A percentile compares a stretch with the other conserved stretches of the same genome.
phyloP scores from a whole-genome alignment of 2,888 invertebrate species.

The Machimus atricapillus region DNA sequence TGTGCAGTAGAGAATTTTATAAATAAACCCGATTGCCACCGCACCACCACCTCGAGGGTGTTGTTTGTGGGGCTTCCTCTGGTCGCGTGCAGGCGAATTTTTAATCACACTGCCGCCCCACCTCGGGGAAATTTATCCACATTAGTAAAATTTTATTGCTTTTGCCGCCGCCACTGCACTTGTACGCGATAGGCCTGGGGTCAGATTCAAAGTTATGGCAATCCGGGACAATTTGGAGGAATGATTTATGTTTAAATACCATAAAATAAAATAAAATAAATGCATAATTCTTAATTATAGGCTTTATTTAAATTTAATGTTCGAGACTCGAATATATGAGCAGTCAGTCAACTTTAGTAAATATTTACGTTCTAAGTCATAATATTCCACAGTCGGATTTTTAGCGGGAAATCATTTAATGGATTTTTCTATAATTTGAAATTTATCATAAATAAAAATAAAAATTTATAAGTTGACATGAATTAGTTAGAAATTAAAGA shows the following conservation, averaged over 20 bases:
- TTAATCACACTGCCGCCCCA: background rate
- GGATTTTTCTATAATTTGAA: too few species aligned
- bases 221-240: background rate
- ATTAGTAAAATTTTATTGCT: slow-evolving; percentile 12
- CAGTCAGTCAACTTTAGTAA: background rate
- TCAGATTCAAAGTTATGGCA: background rate
- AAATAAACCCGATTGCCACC: background rate
- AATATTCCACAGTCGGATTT: too few species aligned
- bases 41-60: background rate
- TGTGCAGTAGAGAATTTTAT: background rate
- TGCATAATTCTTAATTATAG: background rate
- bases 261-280: background rate
- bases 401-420: too few species aligned
- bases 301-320: background rate
- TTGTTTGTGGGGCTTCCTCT: background rate
- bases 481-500: too few species aligned
- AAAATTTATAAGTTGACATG: too few species aligned
- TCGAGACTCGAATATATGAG: background rate
- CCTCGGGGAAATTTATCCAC: background rate
- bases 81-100: slow-evolving; percentile 4
- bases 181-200: background rate
- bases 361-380: too few species aligned
- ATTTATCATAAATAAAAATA: too few species aligned
- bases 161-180: background rate
- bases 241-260: background rate